Evolutionary conservation across 2,888 invertebrate genomes (phyloP).

Genomic region (Drosophila macrospina): DNA sequence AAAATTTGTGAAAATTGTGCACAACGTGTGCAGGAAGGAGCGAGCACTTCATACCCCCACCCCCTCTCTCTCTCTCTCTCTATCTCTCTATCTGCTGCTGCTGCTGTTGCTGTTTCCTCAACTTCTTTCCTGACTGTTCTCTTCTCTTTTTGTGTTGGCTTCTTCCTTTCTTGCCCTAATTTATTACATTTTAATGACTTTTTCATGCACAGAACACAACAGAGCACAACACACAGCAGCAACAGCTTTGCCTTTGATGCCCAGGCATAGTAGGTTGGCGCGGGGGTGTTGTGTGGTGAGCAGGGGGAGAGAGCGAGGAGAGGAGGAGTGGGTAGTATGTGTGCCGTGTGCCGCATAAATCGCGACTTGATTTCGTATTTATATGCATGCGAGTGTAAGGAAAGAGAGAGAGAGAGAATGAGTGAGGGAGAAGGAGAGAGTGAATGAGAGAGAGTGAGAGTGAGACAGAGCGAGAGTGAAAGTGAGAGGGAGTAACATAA

Average conservation of each 20-base stretch:
- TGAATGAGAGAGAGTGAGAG: background rate
- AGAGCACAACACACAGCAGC: constrained; percentile 37
- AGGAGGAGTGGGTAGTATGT: background rate
- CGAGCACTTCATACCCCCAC: background rate
- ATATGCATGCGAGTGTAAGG: constrained; percentile 57
- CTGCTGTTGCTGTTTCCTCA: background rate
- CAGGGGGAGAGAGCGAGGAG: background rate
- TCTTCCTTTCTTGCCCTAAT: constrained; percentile 60
- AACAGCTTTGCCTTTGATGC: constrained; percentile 57
- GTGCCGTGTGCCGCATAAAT: constrained; percentile 57
- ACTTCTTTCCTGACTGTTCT: constrained; percentile 10
- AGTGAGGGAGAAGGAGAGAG: background rate
- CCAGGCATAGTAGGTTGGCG: no score
- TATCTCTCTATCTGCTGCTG: background rate
- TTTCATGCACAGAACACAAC: constrained; percentile 58
- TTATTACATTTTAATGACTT: constrained; percentile 80
- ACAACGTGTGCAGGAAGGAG: constrained; percentile 21
- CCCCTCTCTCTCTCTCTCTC: background rate
- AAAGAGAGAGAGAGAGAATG: constrained; percentile 2
- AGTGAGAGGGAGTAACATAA: constrained; percentile 42
- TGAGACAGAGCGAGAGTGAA: background rate
- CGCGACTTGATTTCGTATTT: constrained; percentile 72
- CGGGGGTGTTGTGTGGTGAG: background rate
- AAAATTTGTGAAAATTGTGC: constrained; percentile 50
- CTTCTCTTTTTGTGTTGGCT: constrained; percentile 11